phyloP scores from a whole-genome alignment of 2,888 invertebrate genomes.

The Physocephala rufipes region DNA sequence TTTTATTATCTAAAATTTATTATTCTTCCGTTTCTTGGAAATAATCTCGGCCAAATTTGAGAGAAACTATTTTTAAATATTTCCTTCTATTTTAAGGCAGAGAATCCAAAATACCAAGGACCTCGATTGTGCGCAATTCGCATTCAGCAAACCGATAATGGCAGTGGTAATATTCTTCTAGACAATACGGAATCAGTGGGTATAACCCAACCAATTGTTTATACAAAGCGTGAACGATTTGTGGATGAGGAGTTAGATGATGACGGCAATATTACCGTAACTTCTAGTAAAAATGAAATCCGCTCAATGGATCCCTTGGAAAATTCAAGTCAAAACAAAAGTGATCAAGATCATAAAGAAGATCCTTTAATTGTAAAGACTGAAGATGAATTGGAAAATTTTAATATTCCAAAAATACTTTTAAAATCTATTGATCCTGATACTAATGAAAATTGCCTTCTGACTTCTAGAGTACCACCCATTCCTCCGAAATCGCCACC shows the following conservation, averaged over 20 bases:
- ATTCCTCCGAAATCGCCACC: background rate
- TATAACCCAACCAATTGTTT: constrained; percentile 75
- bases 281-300: constrained; percentile 43
- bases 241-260: constrained; percentile 65
- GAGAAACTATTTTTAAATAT: background rate
- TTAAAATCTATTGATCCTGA: too few relatives aligned
- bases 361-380: background rate
- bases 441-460: too few relatives aligned
- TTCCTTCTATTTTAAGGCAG: constrained; percentile 55
- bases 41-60: background rate
- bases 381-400: background rate
- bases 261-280: constrained; percentile 64
- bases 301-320: background rate
- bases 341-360: background rate
- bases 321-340: background rate
- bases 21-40: too few relatives aligned
- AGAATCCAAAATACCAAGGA: constrained; percentile 68
- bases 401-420: too few relatives aligned
- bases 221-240: constrained; percentile 70
- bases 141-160: constrained; percentile 78
- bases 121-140: constrained; percentile 81
- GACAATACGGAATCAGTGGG: constrained; percentile 77
- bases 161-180: constrained; percentile 81
- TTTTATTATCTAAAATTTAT: background rate
- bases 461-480: too few relatives aligned